A percentile compares a stretch with the other conserved stretches of the same genome.
phyloP scores from a whole-genome alignment of 2,113 vertebrate species.

The Nothobranchius furzeri region DNA sequence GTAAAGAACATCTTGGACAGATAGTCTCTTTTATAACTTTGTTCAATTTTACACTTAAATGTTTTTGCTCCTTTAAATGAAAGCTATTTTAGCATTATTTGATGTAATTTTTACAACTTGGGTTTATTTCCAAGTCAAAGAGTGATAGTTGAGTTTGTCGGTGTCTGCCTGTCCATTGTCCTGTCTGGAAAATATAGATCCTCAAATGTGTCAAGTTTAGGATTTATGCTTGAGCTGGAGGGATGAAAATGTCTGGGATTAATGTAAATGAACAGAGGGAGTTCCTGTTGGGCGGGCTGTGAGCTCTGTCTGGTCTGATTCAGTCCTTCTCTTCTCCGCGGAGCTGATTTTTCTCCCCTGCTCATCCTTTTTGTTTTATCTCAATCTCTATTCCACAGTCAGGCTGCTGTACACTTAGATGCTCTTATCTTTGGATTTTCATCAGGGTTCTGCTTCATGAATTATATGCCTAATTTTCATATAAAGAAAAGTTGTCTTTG shows the following conservation, averaged over 20 bases:
- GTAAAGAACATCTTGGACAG: neutral
- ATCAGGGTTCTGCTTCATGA: slow-evolving; percentile 78
- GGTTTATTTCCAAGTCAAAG: neutral
- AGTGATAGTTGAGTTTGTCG: slow-evolving; percentile 4
- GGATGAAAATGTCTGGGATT: slow-evolving; percentile 72
- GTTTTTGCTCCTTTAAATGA: neutral
- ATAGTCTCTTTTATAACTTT: neutral
- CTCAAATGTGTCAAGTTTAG: slow-evolving; percentile 45
- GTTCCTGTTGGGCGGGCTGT: slow-evolving; percentile 69
- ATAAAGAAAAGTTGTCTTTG: slow-evolving; percentile 70
- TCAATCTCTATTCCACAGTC: slow-evolving; percentile 64
- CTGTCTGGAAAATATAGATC: slow-evolving; percentile 51
- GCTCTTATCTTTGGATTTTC: slow-evolving; percentile 79
- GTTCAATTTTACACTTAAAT: neutral
- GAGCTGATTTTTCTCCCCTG: slow-evolving; percentile 58
- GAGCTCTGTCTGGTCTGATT: slow-evolving; percentile 78
- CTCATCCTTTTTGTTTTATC: slow-evolving; percentile 65
- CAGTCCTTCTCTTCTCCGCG: slow-evolving; percentile 74
- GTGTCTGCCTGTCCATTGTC: slow-evolving; percentile 22
- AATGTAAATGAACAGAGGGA: slow-evolving; percentile 77
- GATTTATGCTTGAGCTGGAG: slow-evolving; percentile 53
- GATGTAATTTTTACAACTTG: neutral
- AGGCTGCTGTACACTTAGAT: slow-evolving; percentile 71
- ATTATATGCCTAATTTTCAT: slow-evolving; percentile 79
- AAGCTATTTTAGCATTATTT: neutral